Base-by-base conservation (phyloP, 2,113 vertebrate species). In the Ascaphus truei region DNA sequence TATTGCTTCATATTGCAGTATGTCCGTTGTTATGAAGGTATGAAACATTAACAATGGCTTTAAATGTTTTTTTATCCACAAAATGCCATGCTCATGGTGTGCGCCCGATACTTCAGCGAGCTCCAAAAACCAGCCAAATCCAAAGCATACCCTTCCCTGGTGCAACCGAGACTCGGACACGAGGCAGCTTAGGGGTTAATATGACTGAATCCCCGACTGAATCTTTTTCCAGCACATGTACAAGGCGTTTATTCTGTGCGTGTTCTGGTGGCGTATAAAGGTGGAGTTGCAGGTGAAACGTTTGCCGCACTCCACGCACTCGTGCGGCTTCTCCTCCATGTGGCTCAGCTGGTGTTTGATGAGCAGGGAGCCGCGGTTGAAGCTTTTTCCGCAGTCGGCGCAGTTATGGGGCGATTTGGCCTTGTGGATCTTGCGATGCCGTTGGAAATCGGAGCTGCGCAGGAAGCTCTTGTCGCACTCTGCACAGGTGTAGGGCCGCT, bases 371-470 rank as follows among this genome's bases (percentile, higher is more conserved):
- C 39, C 15, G 11, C 36, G 36, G 51, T 72, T 78, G 71, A 84
- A 84, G 9, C 73, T 75, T 45, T 80, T 81, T 26, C 77, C 78
- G 61, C 81, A 85, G 1, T 84, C 72, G 48, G 68, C 57, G 62
- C 83, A 84, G 12, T 61, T n/a, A 25, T 78, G 80, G 4, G 81
- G 81, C n/a, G n/a, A n/a, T n/a, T n/a, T n/a, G n/a, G n/a, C n/a
- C n/a, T n/a, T n/a, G n/a, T n/a, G n/a, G n/a, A 31, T 77, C 80
- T 26, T 85, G 77, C 39, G 80, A 13, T 41, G 39, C 11, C 15
- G 10, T 13, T 13, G 10, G 15, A 41, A n/a, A 13, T 41, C 39
- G 10, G 39, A 41, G 39, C 39, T 41, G 39, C 39, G 39, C 9
- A 41, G 10, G 39, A 41, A 41, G 39, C 2, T n/a, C 39, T 41